These are phyloP conservation scores for Halcyon leucocephala DNA, from an alignment of 2,797 vertebrate genomes.

Conservation along the genomic window DNA sequence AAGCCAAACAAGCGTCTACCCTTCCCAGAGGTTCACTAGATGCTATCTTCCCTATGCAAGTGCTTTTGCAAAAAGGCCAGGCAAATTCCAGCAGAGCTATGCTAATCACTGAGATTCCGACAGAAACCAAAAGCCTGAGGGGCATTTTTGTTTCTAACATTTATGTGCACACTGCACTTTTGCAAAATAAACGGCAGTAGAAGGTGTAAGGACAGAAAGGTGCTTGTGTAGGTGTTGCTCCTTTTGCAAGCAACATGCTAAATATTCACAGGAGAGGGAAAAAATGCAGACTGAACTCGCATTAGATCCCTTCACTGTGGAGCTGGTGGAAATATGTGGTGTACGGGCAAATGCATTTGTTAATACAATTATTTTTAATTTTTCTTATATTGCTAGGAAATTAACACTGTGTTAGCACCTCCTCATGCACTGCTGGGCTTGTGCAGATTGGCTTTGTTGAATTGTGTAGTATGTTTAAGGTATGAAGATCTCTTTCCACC, in stretches of 20 bases:
- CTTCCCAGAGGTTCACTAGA: slow-evolving; percentile 60
- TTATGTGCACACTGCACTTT: background rate
- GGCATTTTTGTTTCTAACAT: background rate
- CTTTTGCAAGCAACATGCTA: background rate
- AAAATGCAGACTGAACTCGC: background rate
- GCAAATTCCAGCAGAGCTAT: slow-evolving; percentile 20
- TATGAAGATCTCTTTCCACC: background rate
- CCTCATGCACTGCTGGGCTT: background rate
- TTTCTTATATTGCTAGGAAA: background rate
- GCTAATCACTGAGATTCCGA: slow-evolving; percentile 5
- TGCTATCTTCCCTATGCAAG: slow-evolving; percentile 38
- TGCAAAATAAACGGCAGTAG: background rate
- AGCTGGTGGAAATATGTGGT: background rate
- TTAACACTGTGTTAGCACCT: background rate
- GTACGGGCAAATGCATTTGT: background rate
- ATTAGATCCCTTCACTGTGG: background rate
- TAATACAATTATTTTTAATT: background rate
- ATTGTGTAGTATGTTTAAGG: background rate
- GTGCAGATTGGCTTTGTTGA: background rate
- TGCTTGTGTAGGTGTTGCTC: background rate
- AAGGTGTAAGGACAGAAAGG: background rate
- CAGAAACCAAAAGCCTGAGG: slow-evolving; percentile 15
- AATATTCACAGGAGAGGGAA: background rate
- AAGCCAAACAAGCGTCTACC: slow-evolving; percentile 31
- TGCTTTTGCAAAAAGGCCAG: background rate